Percentiles rank a stretch among this genome's conserved stretches.
phyloP scores from a whole-genome alignment of 1,140 invertebrate genomes.

The Drosophila pseudoobscura region DNA sequence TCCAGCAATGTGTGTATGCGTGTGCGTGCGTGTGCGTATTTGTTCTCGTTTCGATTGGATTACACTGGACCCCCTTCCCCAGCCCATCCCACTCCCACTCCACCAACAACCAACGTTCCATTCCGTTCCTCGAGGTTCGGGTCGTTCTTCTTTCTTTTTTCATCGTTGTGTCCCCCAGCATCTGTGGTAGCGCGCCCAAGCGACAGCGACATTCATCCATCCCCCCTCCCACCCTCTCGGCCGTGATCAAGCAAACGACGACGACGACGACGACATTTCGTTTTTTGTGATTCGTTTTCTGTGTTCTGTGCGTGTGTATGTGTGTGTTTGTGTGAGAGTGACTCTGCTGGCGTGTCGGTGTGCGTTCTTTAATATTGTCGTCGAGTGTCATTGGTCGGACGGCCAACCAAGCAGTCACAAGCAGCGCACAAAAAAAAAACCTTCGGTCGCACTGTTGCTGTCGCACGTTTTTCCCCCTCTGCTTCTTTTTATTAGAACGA shows the following conservation, averaged over 20 bases:
- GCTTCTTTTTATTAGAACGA: conserved; percentile 69
- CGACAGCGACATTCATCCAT: conserved; percentile 1
- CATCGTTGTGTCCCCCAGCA: conserved; percentile 58
- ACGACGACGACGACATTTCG: conserved; percentile 66
- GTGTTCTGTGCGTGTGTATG: conserved; percentile 17
- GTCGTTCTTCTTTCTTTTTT: conserved; percentile 22
- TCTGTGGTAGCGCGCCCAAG: conserved; percentile 35
- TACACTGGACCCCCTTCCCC: conserved; percentile 50
- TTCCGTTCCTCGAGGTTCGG: conserved; percentile 24
- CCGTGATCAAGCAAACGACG: conserved; percentile 11
- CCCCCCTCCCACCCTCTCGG: too few relatives aligned
- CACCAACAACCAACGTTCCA: too few relatives aligned
- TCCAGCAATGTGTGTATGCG: conserved; percentile 9
- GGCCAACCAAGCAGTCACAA: conserved; percentile 26
- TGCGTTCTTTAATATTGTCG: conserved; percentile 80
- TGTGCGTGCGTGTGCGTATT: conserved; percentile 41
- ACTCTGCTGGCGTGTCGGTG: conserved; percentile 28
- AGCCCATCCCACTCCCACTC: not conserved
- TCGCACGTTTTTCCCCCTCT: conserved; percentile 17
- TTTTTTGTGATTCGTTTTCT: conserved; percentile 73
- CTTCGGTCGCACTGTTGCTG: conserved; percentile 27
- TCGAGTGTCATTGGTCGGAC: conserved; percentile 83
- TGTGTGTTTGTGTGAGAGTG: conserved; percentile 1
- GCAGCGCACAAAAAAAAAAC: conserved; percentile 14
- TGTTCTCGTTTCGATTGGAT: conserved; percentile 75